Evolutionary conservation across 2,888 invertebrate genomes (phyloP).

Genomic region (Mythimna vitellina): DNA sequence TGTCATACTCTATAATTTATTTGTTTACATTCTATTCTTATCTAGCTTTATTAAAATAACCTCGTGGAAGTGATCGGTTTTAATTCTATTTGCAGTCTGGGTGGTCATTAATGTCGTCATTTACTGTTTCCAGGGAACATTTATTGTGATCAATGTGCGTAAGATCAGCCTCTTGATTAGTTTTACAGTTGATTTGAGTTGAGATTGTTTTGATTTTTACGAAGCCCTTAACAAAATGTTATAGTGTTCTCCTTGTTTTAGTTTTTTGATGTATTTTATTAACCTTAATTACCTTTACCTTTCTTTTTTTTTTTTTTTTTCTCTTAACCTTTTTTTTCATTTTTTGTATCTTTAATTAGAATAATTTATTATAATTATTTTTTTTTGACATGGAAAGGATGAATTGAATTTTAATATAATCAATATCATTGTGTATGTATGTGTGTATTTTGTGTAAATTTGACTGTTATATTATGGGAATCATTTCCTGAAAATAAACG

Average conservation of each 20-base stretch:
- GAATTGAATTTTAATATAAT: too few species aligned
- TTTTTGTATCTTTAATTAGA: too few species aligned
- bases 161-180: conserved; percentile 10
- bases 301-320: too few species aligned
- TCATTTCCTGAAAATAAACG: too few species aligned
- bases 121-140: conserved; percentile 24
- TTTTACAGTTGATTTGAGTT: neutral
- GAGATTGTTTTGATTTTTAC: neutral
- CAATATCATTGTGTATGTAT: too few species aligned
- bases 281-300: too few species aligned
- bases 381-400: too few species aligned
- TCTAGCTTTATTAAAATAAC: conserved; percentile 11
- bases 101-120: conserved; percentile 5
- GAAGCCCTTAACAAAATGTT: neutral
- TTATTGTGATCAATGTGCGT: neutral
- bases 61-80: conserved; percentile 1
- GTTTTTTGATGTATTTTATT: neutral
- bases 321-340: too few species aligned
- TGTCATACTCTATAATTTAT: neutral
- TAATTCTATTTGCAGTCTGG: conserved; percentile 10
- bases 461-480: too few species aligned
- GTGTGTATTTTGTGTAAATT: too few species aligned
- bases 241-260: neutral
- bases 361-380: too few species aligned
- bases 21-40: conserved; percentile 16